A percentile compares a stretch with the other conserved stretches of the same genome.
Evolutionary conservation across 2,888 invertebrate genomes (phyloP).

Genomic region (Aricia artaxerxes): DNA sequence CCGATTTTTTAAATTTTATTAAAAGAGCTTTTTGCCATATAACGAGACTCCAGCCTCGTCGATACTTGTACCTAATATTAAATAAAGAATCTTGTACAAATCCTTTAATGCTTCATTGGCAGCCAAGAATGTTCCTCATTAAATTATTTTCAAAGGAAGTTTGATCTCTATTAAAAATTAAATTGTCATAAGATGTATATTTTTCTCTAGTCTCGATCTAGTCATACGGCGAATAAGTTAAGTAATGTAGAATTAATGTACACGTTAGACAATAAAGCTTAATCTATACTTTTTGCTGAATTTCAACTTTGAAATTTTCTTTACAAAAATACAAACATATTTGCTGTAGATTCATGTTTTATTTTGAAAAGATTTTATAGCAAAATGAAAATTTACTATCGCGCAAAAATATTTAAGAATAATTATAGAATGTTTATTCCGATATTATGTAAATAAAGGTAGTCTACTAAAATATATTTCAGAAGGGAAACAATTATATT

Average conservation of each 20-base stretch:
- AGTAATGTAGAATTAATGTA: background rate
- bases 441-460: background rate
- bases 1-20: background rate
- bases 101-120: background rate
- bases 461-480: background rate
- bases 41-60: background rate
- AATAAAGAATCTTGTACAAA: background rate
- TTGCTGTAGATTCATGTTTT: background rate
- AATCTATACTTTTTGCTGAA: background rate
- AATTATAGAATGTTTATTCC: background rate
- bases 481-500: background rate
- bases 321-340: background rate
- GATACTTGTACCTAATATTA: no score
- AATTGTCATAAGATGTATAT: slow-evolving; percentile 2
- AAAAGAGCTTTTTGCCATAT: background rate
- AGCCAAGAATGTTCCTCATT: background rate
- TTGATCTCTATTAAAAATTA: background rate
- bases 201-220: slow-evolving; percentile 2
- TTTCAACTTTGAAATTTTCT: background rate
- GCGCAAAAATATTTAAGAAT: background rate
- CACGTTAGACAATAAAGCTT: slow-evolving; percentile 24
- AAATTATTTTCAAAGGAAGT: background rate
- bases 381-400: background rate
- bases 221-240: background rate
- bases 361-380: background rate